phyloP scores from a whole-genome alignment of 2,888 invertebrate genomes.

The Drosophila atripex region DNA sequence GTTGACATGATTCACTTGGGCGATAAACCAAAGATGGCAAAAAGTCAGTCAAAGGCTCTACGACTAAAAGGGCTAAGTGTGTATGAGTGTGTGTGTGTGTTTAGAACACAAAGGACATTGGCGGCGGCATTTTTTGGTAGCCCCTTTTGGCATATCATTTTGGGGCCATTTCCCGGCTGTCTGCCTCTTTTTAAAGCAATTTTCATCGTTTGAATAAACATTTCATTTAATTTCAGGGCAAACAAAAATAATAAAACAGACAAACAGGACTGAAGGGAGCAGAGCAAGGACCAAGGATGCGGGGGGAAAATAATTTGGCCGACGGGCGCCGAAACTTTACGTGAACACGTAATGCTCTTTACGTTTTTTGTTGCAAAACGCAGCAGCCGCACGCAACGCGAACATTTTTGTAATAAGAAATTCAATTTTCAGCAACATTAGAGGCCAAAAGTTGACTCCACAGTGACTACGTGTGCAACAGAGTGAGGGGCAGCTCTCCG shows the following conservation, averaged over 20 bases:
- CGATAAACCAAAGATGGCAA: slow-evolving; percentile 79
- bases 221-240: slow-evolving; percentile 74
- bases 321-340: slow-evolving; percentile 66
- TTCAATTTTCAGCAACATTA: slow-evolving; percentile 82
- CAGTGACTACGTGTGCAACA: slow-evolving; percentile 55
- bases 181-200: slow-evolving; percentile 59
- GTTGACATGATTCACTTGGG: slow-evolving; percentile 81
- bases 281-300: neutral
- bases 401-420: slow-evolving; percentile 70
- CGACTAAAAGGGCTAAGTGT: slow-evolving; percentile 39
- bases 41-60: slow-evolving; percentile 51
- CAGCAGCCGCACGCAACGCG: slow-evolving; percentile 31
- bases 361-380: slow-evolving; percentile 31
- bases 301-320: slow-evolving; percentile 56
- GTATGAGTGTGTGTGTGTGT: slow-evolving; percentile 9
- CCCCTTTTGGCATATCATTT: slow-evolving; percentile 62
- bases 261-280: slow-evolving; percentile 43
- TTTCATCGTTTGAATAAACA: slow-evolving; percentile 78
- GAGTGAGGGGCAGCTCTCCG: neutral
- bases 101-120: slow-evolving; percentile 51
- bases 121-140: slow-evolving; percentile 72
- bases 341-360: slow-evolving; percentile 68
- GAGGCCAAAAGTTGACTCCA: slow-evolving; percentile 58
- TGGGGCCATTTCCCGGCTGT: slow-evolving; percentile 29
- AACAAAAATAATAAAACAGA: slow-evolving; percentile 71